A percentile compares a stretch with the other conserved stretches of the same genome.
phyloP scores from a whole-genome alignment of 1,140 invertebrate species.

The Camponotus floridanus region DNA sequence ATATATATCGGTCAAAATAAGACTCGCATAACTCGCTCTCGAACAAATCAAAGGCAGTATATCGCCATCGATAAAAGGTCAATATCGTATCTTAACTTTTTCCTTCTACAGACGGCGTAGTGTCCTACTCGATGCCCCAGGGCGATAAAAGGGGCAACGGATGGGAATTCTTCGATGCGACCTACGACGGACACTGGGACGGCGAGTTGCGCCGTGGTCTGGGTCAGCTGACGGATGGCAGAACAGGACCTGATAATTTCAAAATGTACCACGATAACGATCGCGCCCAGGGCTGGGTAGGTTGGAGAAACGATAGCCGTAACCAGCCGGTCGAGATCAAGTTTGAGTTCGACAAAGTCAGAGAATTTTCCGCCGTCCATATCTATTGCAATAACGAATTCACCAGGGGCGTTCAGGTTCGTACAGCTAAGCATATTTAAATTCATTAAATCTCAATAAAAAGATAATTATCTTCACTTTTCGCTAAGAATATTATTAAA shows the following conservation, averaged over 20 bases:
- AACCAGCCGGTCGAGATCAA: constrained; percentile 90
- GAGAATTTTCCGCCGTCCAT: constrained; percentile 94
- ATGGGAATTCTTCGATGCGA: constrained; percentile 92
- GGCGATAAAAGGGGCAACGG: constrained; percentile 90
- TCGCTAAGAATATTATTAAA: not conserved
- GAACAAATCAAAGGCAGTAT: constrained; percentile 19
- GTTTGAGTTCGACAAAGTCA: constrained; percentile 94
- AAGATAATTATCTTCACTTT: not conserved
- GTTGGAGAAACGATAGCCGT: constrained; percentile 94
- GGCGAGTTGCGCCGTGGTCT: constrained; percentile 88
- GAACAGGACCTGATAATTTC: constrained; percentile 90
- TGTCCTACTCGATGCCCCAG: constrained; percentile 94
- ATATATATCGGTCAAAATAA: not conserved
- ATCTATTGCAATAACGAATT: constrained; percentile 94
- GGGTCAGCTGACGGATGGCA: constrained; percentile 91
- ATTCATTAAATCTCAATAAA: not conserved
- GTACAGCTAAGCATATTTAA: constrained; percentile 32
- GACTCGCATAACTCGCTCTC: not conserved
- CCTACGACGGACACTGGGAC: constrained; percentile 92
- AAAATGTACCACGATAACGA: constrained; percentile 88
- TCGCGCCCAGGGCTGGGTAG: constrained; percentile 93
- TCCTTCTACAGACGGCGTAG: constrained; percentile 89
- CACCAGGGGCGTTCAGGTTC: constrained; percentile 91
- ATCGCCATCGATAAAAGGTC: constrained; percentile 8
- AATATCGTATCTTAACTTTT: constrained; percentile 74